Conservation (phyloP, 2,888 invertebrate genomes). For the Drosophila stalkeri region DNA sequence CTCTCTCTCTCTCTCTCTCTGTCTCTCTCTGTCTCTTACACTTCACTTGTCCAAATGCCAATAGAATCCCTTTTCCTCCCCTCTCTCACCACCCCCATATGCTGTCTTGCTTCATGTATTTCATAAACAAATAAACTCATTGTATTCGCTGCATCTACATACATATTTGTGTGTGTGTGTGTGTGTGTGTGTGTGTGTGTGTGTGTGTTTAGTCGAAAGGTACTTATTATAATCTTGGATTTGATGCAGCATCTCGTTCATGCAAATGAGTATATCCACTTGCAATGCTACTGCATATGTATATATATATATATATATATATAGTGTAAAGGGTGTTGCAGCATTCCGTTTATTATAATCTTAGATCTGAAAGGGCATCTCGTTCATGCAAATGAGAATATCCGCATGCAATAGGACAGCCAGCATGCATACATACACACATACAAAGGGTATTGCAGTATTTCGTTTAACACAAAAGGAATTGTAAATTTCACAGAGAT, state of each 20-base stretch:
- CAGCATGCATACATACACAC: too few species aligned
- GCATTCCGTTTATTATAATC: not conserved
- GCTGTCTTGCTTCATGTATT: too few species aligned
- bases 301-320: too few species aligned
- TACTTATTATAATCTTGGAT: not conserved
- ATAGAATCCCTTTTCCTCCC: too few species aligned
- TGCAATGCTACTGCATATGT: not conserved
- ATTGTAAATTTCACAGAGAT: not conserved
- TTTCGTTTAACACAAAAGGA: not conserved
- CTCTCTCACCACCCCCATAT: too few species aligned
- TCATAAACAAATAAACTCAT: too few species aligned
- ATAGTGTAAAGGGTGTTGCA: not conserved
- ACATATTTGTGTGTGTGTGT: too few species aligned
- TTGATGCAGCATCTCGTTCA: not conserved
- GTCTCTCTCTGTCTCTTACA: not conserved
- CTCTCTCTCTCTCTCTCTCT: not conserved
- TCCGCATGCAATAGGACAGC: not conserved
- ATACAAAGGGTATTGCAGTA: not conserved
- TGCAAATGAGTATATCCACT: not conserved
- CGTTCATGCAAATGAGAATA: not conserved
- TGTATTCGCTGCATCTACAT: too few species aligned
- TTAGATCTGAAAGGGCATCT: too few species aligned
- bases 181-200: too few species aligned
- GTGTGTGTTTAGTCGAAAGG: too few species aligned
- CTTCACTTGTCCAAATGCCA: too few species aligned